Evolutionary conservation across 2,797 vertebrate genomes (phyloP), one percentile per base, ranked within the genome.

Genomic region (Scarus forsteni): DNA sequence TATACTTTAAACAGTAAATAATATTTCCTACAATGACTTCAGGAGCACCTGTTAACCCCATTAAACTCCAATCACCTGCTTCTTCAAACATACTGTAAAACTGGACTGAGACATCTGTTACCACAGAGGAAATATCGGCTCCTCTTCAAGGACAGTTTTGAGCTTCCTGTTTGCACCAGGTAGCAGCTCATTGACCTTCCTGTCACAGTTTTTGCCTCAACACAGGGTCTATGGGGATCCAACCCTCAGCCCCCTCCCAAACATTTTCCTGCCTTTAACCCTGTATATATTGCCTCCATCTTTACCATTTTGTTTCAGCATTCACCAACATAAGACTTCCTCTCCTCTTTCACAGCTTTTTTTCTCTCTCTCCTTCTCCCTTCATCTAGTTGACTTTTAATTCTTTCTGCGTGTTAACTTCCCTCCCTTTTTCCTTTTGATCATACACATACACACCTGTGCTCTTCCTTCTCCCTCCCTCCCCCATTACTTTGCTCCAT

Each of bases 331-430:
- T 62, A n/a, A 16, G 4, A 8, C 3, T n/a, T 5, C 70, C 19
- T 66, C 58, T 7, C 19, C 52, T 60, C 19, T 60, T 46, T 49
- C 49, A 35, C 27, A 18, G 16, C 34, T 6, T 0, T 10, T 27
- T 53, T 57, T 43, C 57, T 62, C n/a, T 40, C 62, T n/a, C n/a
- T 13, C 59, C 51, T 51, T 59, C 38, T 54, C 50, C 56, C 68
- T 81, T 63, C 50, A 49, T 72, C 27, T 27, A 4, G 27, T 60
- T 83, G 82, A 88, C 85, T 81, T 88, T 86, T 86, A 15, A 27
- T 66, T 77, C 64, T 44, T 60, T 71, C 42, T 53, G 39, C 57
- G 59, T 73, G 50, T 60, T 59, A 75, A 81, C 71, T 58, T 46
- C 19, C 65, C 45, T 62, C 42, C 57, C 66, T 35, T 14, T 66